phyloP scores from a whole-genome alignment of 1,140 invertebrate genomes.

The Papilio machaon region DNA sequence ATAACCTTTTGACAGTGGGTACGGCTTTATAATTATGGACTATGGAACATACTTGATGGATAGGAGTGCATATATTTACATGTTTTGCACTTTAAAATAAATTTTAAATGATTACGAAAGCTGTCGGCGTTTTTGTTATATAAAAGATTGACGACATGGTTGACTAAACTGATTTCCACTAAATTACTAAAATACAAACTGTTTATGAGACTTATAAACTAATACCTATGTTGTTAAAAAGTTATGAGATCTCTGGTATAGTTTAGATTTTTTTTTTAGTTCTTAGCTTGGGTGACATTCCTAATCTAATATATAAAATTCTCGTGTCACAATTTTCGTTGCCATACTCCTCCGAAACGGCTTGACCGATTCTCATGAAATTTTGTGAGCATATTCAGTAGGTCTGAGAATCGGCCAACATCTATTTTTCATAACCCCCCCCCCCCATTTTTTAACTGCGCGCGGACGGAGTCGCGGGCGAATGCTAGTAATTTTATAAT shows the following conservation, averaged over 20 bases:
- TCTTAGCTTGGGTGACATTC: background rate
- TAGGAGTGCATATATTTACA: slow-evolving; percentile 25
- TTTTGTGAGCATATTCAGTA: too few relatives aligned
- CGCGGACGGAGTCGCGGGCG: too few relatives aligned
- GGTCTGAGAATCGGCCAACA: too few relatives aligned
- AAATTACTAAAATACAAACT: background rate
- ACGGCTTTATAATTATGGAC: slow-evolving; percentile 24
- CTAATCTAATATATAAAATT: too few relatives aligned
- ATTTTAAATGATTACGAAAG: slow-evolving; percentile 3
- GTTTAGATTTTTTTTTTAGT: too few relatives aligned
- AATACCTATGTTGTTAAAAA: background rate
- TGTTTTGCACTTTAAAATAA: slow-evolving; percentile 20
- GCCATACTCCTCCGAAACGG: too few relatives aligned
- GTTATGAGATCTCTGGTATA: too few relatives aligned
- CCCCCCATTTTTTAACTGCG: too few relatives aligned
- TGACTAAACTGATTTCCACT: background rate
- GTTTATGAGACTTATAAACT: background rate
- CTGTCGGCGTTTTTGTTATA: background rate
- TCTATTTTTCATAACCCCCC: too few relatives aligned
- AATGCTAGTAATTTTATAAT: too few relatives aligned
- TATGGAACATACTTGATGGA: background rate
- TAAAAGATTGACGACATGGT: background rate
- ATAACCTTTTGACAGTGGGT: slow-evolving; percentile 30
- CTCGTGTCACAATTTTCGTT: too few relatives aligned
- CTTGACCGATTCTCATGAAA: too few relatives aligned